phyloP scores from a whole-genome alignment of 2,113 vertebrate genomes.

The Seriola rivoliana region DNA sequence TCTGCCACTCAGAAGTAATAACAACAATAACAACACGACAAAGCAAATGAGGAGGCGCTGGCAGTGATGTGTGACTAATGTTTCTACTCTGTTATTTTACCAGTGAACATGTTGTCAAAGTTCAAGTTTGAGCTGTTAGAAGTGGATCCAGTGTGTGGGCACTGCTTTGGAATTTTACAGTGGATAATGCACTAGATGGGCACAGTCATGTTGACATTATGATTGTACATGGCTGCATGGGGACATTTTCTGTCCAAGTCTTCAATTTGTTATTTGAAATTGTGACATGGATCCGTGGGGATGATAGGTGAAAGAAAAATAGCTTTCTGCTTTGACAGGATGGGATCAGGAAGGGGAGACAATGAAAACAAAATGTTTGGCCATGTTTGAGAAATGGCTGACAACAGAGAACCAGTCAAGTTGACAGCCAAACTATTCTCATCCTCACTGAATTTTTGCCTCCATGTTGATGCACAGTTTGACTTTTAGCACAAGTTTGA shows the following conservation, averaged over 20 bases:
- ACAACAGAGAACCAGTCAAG: conserved; percentile 57
- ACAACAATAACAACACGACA: conserved; percentile 21
- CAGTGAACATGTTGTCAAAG: conserved; percentile 2
- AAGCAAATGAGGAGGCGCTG: conserved; percentile 16
- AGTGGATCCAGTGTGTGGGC: background rate
- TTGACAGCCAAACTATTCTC: conserved; percentile 55
- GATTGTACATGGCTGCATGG: conserved; percentile 33
- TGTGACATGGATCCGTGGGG: conserved; percentile 57
- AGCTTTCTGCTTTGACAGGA: conserved; percentile 60
- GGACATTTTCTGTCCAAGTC: conserved; percentile 45
- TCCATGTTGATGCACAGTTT: conserved; percentile 21
- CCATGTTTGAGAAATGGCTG: conserved; percentile 64
- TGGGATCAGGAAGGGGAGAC: conserved; percentile 39
- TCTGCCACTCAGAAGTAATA: conserved; percentile 39
- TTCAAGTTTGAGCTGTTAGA: conserved; percentile 32
- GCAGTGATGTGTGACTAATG: conserved; percentile 24
- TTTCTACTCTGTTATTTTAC: conserved; percentile 30
- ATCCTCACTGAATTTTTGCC: conserved; percentile 21
- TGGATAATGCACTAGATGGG: conserved; percentile 30
- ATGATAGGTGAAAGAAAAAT: conserved; percentile 65
- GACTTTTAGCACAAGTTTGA: conserved; percentile 31
- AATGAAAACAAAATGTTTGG: conserved; percentile 61
- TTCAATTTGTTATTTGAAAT: conserved; percentile 64
- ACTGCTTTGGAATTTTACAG: conserved; percentile 12
- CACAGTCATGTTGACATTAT: conserved; percentile 37